Evolutionary conservation across 2,888 invertebrate genomes (phyloP).

Genomic region (Drosophila ochracea): DNA sequence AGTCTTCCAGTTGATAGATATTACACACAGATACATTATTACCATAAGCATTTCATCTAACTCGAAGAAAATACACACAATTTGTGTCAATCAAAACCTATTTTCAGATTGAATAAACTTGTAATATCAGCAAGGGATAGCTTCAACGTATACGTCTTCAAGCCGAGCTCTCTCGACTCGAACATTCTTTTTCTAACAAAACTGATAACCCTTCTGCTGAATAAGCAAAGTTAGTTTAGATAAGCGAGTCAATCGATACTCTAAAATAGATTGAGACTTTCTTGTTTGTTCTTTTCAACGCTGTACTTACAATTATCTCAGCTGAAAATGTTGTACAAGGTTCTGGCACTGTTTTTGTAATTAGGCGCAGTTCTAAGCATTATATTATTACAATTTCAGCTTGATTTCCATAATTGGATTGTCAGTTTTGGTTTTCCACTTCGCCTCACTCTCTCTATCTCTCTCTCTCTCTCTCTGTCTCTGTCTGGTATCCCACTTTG

Average conservation of each 20-base stretch:
- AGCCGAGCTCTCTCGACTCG: no score
- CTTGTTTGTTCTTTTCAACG: background rate
- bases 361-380: background rate
- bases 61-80: no score
- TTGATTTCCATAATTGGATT: slow-evolving; percentile 1
- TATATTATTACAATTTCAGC: background rate
- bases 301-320: background rate
- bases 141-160: background rate
- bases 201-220: background rate
- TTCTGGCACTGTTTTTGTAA: background rate
- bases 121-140: background rate
- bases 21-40: no score
- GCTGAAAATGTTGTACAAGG: background rate
- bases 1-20: no score
- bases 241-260: background rate
- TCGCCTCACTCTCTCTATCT: background rate
- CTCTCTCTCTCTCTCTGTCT: no score
- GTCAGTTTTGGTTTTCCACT: background rate
- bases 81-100: background rate
- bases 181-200: background rate
- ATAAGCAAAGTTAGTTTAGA: background rate
- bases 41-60: no score
- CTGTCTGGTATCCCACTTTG: background rate
- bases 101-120: background rate
- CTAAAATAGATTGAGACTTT: background rate